Conservation (phyloP, 2,113 vertebrate genomes). For the Stomatorhinus ivindoensis region DNA sequence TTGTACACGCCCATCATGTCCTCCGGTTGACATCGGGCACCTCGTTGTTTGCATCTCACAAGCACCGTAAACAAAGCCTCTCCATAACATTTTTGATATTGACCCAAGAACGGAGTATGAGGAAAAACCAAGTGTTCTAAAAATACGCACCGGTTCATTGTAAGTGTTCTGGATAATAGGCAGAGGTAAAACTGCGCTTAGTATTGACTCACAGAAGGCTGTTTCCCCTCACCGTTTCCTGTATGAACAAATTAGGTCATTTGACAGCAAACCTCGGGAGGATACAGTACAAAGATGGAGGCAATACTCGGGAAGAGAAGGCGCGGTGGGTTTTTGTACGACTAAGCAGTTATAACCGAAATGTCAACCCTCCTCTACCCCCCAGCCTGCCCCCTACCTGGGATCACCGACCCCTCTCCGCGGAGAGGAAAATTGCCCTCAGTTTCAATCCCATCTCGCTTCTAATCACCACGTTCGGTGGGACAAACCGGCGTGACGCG, state of each 20-base stretch:
- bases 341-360: neutral
- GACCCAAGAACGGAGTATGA: neutral
- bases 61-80: neutral
- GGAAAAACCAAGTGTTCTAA: neutral
- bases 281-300: neutral
- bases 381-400: neutral
- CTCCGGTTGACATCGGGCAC: neutral
- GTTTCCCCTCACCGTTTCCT: neutral
- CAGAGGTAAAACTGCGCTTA: neutral
- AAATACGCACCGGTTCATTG: neutral
- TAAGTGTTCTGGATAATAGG: slow-evolving; percentile 7
- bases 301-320: neutral
- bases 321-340: neutral
- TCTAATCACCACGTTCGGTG: neutral
- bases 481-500: neutral
- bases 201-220: slow-evolving; percentile 2
- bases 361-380: neutral
- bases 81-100: neutral
- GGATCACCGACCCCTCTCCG: slow-evolving; percentile 1
- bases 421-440: neutral
- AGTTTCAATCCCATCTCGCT: neutral
- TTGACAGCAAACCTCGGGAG: neutral
- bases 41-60: neutral
- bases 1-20: neutral
- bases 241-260: slow-evolving; percentile 6